Conservation (phyloP, 1,140 invertebrate species). For the Pseudomyrmex cubaensis region DNA sequence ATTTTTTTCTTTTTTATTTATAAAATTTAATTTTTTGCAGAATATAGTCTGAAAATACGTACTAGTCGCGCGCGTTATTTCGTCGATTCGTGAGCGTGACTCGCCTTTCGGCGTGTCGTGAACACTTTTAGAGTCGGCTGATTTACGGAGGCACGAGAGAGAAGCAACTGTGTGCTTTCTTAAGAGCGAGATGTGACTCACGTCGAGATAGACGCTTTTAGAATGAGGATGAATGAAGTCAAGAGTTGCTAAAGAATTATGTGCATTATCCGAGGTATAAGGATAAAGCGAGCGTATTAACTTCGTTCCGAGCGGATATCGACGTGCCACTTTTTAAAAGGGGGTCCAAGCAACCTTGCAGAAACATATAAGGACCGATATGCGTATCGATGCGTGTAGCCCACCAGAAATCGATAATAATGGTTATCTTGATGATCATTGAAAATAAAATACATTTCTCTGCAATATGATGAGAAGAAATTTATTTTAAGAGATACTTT, state of each 20-base stretch:
- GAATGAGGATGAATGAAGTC: constrained; percentile 45
- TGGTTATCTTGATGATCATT: constrained; percentile 38
- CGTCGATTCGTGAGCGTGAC: constrained; percentile 18
- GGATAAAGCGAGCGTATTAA: constrained; percentile 34
- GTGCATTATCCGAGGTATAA: constrained; percentile 29
- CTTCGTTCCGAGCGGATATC: constrained; percentile 10
- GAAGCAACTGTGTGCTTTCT: constrained; percentile 13
- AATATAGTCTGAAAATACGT: not conserved
- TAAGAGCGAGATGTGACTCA: constrained; percentile 47
- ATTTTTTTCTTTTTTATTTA: not conserved
- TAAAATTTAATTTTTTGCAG: not conserved
- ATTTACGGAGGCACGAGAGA: constrained; percentile 25
- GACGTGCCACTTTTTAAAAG: constrained; percentile 50
- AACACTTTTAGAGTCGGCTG: constrained; percentile 30
- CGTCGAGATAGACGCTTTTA: constrained; percentile 45
- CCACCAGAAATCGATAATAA: constrained; percentile 57
- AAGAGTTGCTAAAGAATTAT: constrained; percentile 29
- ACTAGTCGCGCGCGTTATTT: constrained; percentile 11
- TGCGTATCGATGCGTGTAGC: constrained; percentile 41
- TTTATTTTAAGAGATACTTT: constrained; percentile 21
- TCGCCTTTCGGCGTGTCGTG: constrained; percentile 29
- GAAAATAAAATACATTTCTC: constrained; percentile 8
- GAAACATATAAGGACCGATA: constrained; percentile 48
- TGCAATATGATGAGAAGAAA: not conserved
- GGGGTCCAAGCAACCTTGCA: constrained; percentile 47